These are phyloP conservation scores for Blera fallax DNA, from an alignment of 2,888 invertebrate species.

Conservation along the genomic window DNA sequence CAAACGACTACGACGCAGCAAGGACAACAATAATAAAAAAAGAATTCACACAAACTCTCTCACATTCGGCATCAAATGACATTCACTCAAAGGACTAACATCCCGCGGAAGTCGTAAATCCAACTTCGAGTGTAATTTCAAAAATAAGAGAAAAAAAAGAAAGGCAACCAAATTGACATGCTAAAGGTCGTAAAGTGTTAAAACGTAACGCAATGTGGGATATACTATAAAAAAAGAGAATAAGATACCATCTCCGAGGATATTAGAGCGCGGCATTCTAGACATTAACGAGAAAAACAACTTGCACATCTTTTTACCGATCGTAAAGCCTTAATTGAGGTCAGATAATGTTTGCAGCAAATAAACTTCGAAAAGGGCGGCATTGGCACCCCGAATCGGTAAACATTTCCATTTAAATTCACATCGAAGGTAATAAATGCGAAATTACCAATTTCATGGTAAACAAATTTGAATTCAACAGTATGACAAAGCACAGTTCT, in stretches of 20 bases:
- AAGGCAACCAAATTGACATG: constrained; percentile 15
- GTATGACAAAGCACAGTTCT: background rate
- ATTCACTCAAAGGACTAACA: constrained; percentile 5
- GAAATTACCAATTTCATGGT: background rate
- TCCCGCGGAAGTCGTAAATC: constrained; percentile 21
- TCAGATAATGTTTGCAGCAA: constrained; percentile 9
- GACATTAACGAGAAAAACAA: background rate
- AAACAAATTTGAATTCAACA: background rate
- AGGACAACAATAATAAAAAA: constrained; percentile 13
- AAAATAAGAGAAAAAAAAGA: no score
- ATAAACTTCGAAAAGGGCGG: background rate
- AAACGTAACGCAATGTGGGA: constrained; percentile 7
- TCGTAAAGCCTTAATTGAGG: constrained; percentile 45
- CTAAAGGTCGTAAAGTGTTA: constrained; percentile 35
- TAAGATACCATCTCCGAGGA: background rate
- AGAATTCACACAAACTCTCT: background rate
- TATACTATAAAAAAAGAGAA: background rate
- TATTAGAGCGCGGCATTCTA: background rate
- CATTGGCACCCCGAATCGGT: background rate
- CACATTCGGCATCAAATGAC: constrained; percentile 9
- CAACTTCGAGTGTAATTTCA: constrained; percentile 15
- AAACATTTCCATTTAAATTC: background rate
- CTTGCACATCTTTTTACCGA: background rate
- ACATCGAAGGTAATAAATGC: background rate
- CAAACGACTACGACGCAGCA: background rate